Conservation (phyloP, 2,797 vertebrate genomes). For the Ceryle rudis region DNA sequence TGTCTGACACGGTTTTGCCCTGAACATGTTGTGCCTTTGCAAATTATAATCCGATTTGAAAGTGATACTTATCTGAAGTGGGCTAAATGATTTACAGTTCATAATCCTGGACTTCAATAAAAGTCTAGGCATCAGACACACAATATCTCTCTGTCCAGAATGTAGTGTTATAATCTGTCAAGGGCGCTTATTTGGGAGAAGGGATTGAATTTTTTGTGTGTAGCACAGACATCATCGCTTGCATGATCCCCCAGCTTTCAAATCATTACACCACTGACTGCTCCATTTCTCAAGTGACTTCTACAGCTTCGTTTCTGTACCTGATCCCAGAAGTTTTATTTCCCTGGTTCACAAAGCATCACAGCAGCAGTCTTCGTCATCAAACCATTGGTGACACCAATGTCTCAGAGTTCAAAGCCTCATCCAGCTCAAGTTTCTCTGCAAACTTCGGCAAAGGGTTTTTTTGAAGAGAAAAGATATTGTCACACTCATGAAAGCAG, state of each 20-base stretch:
- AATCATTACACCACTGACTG: constrained; percentile 4
- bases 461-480: not conserved
- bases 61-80: constrained; percentile 57
- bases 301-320: not conserved
- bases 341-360: not conserved
- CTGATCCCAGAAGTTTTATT: not conserved
- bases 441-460: not conserved
- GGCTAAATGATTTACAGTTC: constrained; percentile 32
- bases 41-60: constrained; percentile 70
- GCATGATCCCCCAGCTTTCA: not conserved
- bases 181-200: not conserved
- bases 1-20: constrained; percentile 11
- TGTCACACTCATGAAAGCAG: not conserved
- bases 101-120: constrained; percentile 32
- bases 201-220: not conserved
- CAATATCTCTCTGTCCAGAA: constrained; percentile 6
- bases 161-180: not conserved
- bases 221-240: not conserved
- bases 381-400: not conserved
- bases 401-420: not conserved
- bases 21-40: constrained; percentile 35
- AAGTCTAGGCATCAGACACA: not conserved
- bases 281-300: constrained; percentile 7
- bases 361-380: not conserved
- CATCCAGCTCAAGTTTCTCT: not conserved